Conservation (phyloP, 2,797 vertebrate genomes). For the Malacoctenus gilli region DNA sequence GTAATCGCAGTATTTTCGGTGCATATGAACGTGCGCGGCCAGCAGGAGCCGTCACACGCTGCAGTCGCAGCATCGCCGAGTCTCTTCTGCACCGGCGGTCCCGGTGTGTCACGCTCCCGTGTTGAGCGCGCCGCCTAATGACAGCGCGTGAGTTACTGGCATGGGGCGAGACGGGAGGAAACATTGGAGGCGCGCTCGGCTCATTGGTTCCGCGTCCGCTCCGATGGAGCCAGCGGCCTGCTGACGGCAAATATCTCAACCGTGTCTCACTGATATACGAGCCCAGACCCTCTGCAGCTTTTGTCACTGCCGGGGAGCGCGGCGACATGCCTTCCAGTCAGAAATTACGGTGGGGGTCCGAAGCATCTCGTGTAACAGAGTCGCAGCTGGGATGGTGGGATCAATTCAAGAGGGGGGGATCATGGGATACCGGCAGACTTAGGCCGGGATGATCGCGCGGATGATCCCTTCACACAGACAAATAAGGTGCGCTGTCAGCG, state of each 20-base stretch:
- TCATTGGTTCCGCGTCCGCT: no score
- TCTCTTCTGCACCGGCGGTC: background rate
- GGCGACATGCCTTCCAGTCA: slow-evolving; percentile 54
- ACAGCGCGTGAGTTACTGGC: slow-evolving; percentile 58
- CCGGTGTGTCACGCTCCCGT: slow-evolving; percentile 10
- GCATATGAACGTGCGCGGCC: background rate
- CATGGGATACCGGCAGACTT: slow-evolving; percentile 55
- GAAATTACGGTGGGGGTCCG: slow-evolving; percentile 23
- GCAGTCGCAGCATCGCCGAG: background rate
- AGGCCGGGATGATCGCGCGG: slow-evolving; percentile 23
- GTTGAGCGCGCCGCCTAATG: slow-evolving; percentile 21
- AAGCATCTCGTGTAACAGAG: slow-evolving; percentile 46
- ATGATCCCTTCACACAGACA: slow-evolving; percentile 29
- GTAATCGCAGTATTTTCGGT: no score
- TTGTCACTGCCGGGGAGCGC: slow-evolving; percentile 51
- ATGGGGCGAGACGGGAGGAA: slow-evolving; percentile 46
- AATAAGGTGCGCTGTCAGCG: slow-evolving; percentile 47
- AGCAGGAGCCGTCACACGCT: background rate
- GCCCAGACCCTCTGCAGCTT: slow-evolving; percentile 44
- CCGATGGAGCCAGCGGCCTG: slow-evolving; percentile 30
- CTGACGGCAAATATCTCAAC: slow-evolving; percentile 64
- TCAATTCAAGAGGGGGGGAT: slow-evolving; percentile 61
- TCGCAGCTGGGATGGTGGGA: slow-evolving; percentile 50
- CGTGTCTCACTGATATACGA: slow-evolving; percentile 65
- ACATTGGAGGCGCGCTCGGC: slow-evolving; percentile 21